phyloP scores from a whole-genome alignment of 2,113 vertebrate species.

The Lasiurus borealis region DNA sequence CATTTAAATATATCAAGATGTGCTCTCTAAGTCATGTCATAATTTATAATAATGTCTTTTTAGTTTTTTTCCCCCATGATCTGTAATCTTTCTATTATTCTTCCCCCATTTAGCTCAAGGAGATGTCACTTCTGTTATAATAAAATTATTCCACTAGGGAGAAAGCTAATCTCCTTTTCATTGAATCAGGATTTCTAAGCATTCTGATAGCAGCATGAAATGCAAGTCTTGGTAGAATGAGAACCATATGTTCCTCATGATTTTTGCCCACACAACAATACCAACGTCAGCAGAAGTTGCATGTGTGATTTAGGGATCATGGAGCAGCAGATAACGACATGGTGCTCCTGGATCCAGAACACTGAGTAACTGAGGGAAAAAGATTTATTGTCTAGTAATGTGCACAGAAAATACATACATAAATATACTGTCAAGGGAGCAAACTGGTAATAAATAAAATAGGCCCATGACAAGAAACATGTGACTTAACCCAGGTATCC shows the following conservation, averaged over 20 bases:
- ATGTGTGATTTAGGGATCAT: background rate
- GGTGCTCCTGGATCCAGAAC: background rate
- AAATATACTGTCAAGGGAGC: background rate
- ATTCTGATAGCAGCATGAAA: conserved; percentile 18
- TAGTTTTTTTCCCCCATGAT: background rate
- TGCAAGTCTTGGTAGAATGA: conserved; percentile 41
- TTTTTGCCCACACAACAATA: background rate
- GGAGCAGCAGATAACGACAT: background rate
- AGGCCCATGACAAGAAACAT: background rate
- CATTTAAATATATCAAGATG: conserved; percentile 51
- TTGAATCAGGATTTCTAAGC: conserved; percentile 46
- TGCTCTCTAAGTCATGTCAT: conserved; percentile 47
- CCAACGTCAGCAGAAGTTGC: background rate
- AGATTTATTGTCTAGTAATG: background rate
- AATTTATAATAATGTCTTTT: conserved; percentile 59
- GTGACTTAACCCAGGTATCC: background rate
- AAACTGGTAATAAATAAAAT: background rate
- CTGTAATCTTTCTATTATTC: conserved; percentile 60
- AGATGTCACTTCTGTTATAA: conserved; percentile 51
- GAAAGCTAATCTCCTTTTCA: conserved; percentile 52
- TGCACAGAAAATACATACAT: background rate
- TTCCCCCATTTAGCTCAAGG: conserved; percentile 59
- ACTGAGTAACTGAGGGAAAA: background rate
- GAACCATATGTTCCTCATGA: background rate
- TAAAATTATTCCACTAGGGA: conserved; percentile 61